A percentile compares a stretch with the other conserved stretches of the same genome.
These are phyloP conservation scores for Rostratula benghalensis DNA, from an alignment of 2,113 vertebrate species.

Conservation along the genomic window DNA sequence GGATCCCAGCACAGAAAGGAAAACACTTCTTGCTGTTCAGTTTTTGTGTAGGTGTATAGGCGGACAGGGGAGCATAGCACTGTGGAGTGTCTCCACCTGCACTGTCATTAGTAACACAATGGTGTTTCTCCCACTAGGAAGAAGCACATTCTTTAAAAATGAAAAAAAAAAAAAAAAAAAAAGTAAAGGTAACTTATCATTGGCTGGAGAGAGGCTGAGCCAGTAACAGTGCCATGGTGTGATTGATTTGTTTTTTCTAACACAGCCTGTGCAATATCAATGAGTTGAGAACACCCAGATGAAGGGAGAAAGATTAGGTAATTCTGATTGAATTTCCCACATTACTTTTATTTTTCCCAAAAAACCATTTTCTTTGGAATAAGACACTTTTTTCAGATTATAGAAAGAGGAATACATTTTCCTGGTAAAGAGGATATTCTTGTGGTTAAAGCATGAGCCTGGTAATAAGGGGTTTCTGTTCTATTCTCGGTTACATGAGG, in stretches of 20 bases:
- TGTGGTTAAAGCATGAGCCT: neutral
- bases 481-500: neutral
- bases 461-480: neutral
- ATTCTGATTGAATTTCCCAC: constrained; percentile 30
- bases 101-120: neutral
- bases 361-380: constrained; percentile 47
- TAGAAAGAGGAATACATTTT: neutral
- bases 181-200: constrained; percentile 8
- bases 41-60: rapidly evolving
- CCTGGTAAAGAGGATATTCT: neutral
- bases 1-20: neutral
- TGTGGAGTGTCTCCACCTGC: neutral
- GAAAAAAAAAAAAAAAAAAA: neutral
- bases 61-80: neutral
- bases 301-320: constrained; percentile 49
- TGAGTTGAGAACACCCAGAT: constrained; percentile 60
- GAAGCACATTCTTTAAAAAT: neutral
- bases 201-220: constrained; percentile 47
- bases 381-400: neutral
- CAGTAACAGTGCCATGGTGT: constrained; percentile 33
- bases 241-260: constrained; percentile 65
- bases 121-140: neutral
- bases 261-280: constrained; percentile 64
- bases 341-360: neutral
- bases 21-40: neutral